These are phyloP conservation scores for Siphamia tubifer DNA, from an alignment of 2,113 vertebrate species.

Conservation along the genomic window DNA sequence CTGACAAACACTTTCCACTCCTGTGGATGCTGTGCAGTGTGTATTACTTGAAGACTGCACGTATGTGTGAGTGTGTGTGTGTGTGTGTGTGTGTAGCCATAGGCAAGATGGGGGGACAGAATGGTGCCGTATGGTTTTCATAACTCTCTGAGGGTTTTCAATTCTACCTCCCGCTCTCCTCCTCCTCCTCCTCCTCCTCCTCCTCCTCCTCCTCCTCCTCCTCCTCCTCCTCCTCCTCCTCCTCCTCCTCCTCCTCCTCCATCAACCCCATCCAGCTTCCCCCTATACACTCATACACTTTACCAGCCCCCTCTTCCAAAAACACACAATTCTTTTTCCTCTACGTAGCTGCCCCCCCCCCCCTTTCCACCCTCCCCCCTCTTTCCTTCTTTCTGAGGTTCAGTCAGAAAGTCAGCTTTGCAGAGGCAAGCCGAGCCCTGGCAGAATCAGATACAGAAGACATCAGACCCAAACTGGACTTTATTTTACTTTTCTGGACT, in stretches of 20 bases:
- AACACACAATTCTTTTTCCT: constrained; percentile 75
- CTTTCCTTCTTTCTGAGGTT: constrained; percentile 56
- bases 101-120: constrained; percentile 52
- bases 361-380: constrained; percentile 31
- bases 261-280: constrained; percentile 47
- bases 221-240: background rate
- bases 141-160: constrained; percentile 60
- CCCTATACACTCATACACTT: constrained; percentile 48
- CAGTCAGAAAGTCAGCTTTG: constrained; percentile 54
- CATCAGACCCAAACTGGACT: constrained; percentile 22
- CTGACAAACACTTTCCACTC: constrained; percentile 70
- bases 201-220: too few species aligned
- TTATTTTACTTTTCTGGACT: constrained; percentile 15
- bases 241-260: background rate
- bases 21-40: constrained; percentile 54
- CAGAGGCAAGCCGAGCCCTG: constrained; percentile 51
- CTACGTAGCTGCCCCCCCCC: constrained; percentile 59
- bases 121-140: constrained; percentile 73
- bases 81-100: constrained; percentile 30
- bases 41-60: background rate
- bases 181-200: too few species aligned
- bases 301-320: constrained; percentile 73
- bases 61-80: background rate
- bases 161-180: background rate
- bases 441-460: constrained; percentile 42